Conservation (phyloP, 2,113 vertebrate species). For the Trematocara nigrifrons region DNA sequence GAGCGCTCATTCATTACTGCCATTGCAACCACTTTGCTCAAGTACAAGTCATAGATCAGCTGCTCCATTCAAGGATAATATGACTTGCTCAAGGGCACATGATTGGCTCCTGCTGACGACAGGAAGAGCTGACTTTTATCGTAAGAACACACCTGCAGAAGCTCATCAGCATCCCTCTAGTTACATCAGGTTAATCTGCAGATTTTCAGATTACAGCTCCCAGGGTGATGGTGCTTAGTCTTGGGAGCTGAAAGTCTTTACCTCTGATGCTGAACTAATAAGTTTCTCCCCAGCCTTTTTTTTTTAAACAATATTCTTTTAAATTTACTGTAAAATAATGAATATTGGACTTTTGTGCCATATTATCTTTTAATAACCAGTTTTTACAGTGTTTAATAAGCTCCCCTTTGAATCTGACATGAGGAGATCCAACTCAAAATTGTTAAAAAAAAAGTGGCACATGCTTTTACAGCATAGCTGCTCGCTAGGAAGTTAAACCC, state of each 20-base stretch:
- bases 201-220: not conserved
- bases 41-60: constrained; percentile 16
- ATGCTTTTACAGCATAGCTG: not conserved
- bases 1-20: not conserved
- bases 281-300: not conserved
- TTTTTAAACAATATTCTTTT: not conserved
- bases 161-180: constrained; percentile 6
- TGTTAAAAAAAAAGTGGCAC: not conserved
- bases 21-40: not conserved
- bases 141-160: not conserved
- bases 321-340: not conserved
- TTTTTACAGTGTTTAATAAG: not conserved
- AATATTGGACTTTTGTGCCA: not conserved
- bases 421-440: not conserved
- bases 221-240: not conserved
- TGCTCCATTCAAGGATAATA: not conserved
- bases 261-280: not conserved
- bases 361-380: not conserved
- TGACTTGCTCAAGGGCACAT: constrained; percentile 27
- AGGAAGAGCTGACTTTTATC: not conserved
- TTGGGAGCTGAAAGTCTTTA: not conserved
- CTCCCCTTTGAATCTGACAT: not conserved
- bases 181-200: not conserved
- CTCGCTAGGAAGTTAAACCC: not conserved
- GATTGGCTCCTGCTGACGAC: not conserved